These are phyloP conservation scores for Onychomys arenicola DNA, from an alignment of 2,797 vertebrate genomes.

Conservation along the genomic window DNA sequence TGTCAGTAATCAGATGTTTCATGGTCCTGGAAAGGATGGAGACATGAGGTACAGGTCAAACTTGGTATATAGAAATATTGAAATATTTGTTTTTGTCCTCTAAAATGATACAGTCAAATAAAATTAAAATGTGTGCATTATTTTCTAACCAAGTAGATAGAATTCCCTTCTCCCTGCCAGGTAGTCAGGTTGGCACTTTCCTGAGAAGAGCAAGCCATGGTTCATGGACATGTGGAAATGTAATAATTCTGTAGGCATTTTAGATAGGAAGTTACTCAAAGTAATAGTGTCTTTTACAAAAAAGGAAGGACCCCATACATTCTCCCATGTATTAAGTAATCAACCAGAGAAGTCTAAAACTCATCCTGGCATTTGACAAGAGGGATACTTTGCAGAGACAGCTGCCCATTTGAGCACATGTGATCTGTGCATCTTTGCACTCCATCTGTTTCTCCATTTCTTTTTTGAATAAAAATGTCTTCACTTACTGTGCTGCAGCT, in stretches of 20 bases:
- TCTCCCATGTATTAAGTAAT: slow-evolving; percentile 36
- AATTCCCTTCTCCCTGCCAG: background rate
- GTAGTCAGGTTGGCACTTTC: background rate
- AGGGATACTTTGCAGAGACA: slow-evolving; percentile 29
- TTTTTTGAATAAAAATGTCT: slow-evolving; percentile 55
- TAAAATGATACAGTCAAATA: background rate
- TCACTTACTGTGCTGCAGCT: slow-evolving; percentile 68
- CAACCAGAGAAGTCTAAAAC: slow-evolving; percentile 17
- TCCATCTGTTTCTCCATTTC: slow-evolving; percentile 63
- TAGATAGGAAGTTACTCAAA: slow-evolving; percentile 4
- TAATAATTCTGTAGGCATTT: background rate
- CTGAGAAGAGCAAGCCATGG: background rate
- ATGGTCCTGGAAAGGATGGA: no score
- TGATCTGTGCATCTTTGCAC: slow-evolving; percentile 31
- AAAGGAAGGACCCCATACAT: background rate
- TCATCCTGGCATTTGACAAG: slow-evolving; percentile 13
- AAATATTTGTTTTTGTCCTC: background rate
- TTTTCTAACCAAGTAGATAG: background rate
- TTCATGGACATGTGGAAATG: background rate
- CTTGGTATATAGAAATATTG: background rate
- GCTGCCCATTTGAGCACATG: background rate
- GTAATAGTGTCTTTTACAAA: slow-evolving; percentile 52
- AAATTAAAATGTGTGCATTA: background rate
- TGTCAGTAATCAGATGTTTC: background rate
- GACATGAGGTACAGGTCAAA: background rate